Base-by-base conservation (phyloP, 64 coral and sea anemone species). In the Montipora cactus region DNA sequence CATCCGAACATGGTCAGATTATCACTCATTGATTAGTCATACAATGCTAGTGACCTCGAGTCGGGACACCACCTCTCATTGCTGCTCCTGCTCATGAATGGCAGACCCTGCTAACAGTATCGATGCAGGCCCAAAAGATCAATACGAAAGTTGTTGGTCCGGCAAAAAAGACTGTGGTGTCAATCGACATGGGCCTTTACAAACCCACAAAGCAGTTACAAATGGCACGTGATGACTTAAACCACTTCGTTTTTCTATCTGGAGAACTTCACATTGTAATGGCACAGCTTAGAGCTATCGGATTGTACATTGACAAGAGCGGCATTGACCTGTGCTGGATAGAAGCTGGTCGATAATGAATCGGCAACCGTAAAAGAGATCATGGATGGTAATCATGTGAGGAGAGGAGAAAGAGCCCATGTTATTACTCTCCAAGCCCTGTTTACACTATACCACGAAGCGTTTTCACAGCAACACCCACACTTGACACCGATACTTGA, bases 301-400 rank as follows among this genome's bases (percentile, higher is more conserved):
- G 81, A 2, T 53, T 47, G 22, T 85, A 58, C 19, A 77, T 84
- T n/a, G 90, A 92, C 8, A 22, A 73, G 53, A 84, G 69, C 78
- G 83, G 83, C 4, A 88, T 93, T 51, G 91, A 93, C 59, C 59
- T 93, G 57, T 88, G 91, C 52, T 93, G 91, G 83, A 80, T 58
- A 1, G 83, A 93, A 72, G 37, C 91, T 12, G 91, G 87, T 15
- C 46, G 81, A 11, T 94, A 94, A 2, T 59, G 92, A 77, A 8
- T 62, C 92, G 5, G n/a, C 92, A 53, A 94, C 84, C 68, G 81
- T 93, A 7, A 93, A 93, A 83, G 79, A 91, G 61, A 91, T 91
- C 28, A 23, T 88, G 5, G 75, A 79, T 12, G 88, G 76, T 47
- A 90, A 79, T 10, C 75, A 90, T 49, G 75, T 90, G 28, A 78